Conservation (phyloP, 2,113 vertebrate species). For the Cinclus mexicanus region DNA sequence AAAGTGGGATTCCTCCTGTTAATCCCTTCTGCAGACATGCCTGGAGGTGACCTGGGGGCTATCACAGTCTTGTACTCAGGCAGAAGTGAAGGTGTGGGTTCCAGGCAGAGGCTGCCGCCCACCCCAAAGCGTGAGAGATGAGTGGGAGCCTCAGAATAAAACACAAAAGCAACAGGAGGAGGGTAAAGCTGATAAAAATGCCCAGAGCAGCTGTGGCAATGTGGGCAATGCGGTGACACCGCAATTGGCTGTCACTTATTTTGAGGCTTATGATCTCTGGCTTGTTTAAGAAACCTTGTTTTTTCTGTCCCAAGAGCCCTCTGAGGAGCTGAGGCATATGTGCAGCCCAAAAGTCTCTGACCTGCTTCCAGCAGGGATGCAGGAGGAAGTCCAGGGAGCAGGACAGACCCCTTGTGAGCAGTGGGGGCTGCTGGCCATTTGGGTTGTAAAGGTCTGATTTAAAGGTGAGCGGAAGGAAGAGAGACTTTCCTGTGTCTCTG, state of each 20-base stretch:
- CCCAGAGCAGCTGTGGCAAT: neutral
- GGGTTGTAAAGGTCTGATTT: neutral
- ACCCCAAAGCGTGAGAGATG: neutral
- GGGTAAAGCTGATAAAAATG: conserved; percentile 26
- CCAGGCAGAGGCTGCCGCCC: conserved; percentile 1
- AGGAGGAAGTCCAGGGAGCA: neutral
- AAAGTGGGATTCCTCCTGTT: neutral
- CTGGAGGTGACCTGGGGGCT: neutral
- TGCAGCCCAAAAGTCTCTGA: neutral
- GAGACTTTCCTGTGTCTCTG: neutral
- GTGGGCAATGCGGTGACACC: neutral
- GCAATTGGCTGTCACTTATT: neutral
- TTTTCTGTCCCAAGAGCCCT: neutral
- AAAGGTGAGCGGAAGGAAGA: neutral
- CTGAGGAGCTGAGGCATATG: neutral
- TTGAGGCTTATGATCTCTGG: neutral
- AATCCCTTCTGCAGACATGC: neutral
- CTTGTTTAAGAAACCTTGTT: neutral
- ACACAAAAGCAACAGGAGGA: neutral
- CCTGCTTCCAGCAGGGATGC: neutral
- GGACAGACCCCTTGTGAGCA: neutral
- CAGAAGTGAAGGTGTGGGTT: neutral
- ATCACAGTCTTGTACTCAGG: neutral
- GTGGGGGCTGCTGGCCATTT: neutral
- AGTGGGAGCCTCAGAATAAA: neutral